Evolutionary conservation across 1,140 invertebrate species (phyloP), one percentile per base, ranked within the genome.

Genomic region (Zaprionus lachaisei): DNA sequence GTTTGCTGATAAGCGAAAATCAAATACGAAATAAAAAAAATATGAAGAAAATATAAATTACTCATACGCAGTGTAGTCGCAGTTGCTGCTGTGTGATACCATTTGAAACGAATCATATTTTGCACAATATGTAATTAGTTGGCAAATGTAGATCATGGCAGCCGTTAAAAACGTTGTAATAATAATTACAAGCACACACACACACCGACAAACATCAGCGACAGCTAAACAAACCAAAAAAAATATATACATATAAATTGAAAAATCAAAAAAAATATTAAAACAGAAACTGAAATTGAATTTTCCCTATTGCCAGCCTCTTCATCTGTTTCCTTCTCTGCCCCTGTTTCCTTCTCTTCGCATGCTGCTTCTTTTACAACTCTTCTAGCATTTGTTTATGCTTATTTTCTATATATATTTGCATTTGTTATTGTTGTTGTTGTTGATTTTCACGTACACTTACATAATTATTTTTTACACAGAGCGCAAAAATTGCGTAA

Each of bases 81-180:
- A 47, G 47, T 62, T 62, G 65, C 66, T 67, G 74, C 61, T 65
- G 72, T 78, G 34, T 61, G 47, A 34, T 64, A 55, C 28, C 41
- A 4, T 17, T 58, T 38, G 37, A 49, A 66, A 38, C 61, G 54
- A 61, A 82, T 80, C 41, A 75, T 82, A 75, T 82, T 86, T 87
- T 87, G 79, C 80, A 79, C 84, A 83, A 89, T 79, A 79, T 60
- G 60, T 72, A 72, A 81, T 89, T 81, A 84, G 81, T 81, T 84
- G 64, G 60, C 64, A 74, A 81, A 89, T 89, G 76, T 81, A 77
- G 81, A 89, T 90, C 85, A 89, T 89, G 84, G 85, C 81, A 84
- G 84, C 75, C 70, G 77, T 79, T 54, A 64, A 89, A 89, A 89
- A 68, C 69, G 71, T 79, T 89, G 84, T 89, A 83, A 81, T 61